phyloP scores from a whole-genome alignment of 1,140 invertebrate genomes.

The Fragariocoptes setiger region DNA sequence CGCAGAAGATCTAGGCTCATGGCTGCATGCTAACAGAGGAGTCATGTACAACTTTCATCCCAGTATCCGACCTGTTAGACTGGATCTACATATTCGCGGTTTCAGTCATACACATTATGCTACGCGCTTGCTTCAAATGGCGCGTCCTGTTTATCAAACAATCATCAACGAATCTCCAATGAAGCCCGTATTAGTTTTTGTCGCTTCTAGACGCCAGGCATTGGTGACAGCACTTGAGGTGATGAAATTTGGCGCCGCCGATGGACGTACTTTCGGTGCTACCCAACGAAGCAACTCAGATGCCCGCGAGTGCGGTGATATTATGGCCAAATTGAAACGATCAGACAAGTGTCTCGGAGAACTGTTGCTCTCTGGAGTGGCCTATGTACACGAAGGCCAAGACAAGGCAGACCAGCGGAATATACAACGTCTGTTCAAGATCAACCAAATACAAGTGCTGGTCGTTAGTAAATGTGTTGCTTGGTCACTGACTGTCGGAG shows the following conservation, averaged over 20 bases:
- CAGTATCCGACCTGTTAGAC: slow-evolving; percentile 64
- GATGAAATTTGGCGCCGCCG: slow-evolving; percentile 62
- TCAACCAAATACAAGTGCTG: slow-evolving; percentile 67
- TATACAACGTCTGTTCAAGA: slow-evolving; percentile 69
- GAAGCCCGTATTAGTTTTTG: slow-evolving; percentile 81
- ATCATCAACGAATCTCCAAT: slow-evolving; percentile 53
- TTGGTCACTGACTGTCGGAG: slow-evolving; percentile 56
- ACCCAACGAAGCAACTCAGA: not conserved
- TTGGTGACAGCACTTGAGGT: slow-evolving; percentile 76
- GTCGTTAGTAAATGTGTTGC: slow-evolving; percentile 63
- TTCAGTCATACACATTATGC: slow-evolving; percentile 93
- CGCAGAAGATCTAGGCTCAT: slow-evolving; percentile 74
- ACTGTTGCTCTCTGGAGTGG: slow-evolving; percentile 65
- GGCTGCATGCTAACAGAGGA: slow-evolving; percentile 72
- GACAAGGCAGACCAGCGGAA: slow-evolving; percentile 43
- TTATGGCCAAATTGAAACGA: no score
- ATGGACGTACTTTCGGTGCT: slow-evolving; percentile 26
- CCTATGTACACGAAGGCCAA: slow-evolving; percentile 82
- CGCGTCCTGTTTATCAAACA: slow-evolving; percentile 79
- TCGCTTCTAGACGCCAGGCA: slow-evolving; percentile 71
- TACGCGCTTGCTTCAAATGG: slow-evolving; percentile 77
- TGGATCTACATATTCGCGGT: slow-evolving; percentile 81
- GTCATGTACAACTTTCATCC: slow-evolving; percentile 95
- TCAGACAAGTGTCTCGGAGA: no score
- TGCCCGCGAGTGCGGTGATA: slow-evolving; percentile 15